Evolutionary conservation across 1,140 invertebrate genomes (phyloP), one percentile per base, ranked within the genome.

Genomic region (Ptiloglossa arizonensis): DNA sequence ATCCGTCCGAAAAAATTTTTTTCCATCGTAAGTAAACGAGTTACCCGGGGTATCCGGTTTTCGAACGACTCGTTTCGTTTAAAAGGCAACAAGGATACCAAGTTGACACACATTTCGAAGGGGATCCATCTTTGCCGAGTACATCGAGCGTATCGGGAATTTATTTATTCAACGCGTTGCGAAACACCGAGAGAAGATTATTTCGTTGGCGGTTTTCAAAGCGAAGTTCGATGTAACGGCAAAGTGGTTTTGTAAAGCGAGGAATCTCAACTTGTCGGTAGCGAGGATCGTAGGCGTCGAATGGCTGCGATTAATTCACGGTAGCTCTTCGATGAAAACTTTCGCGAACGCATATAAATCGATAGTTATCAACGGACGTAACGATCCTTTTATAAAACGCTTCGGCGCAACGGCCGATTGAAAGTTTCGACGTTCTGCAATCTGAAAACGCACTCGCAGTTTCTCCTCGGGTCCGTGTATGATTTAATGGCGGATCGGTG

Each of bases 401-500:
- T 71, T 72, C n/a, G 38, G 22, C 4, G 8, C 27, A 50, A 35
- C 13, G 9, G 15, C 6, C 57, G 27, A 50, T 29, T 29, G 62
- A 66, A 32, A 56, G 71, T 66, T 44, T 56, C 60, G 35, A 66
- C 71, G 35, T 54, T 32, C 24, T 44, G 50, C 27, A 24, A 67
- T 46, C 44, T 24, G 57, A 63, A 72, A 72, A 63, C 22, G 69
- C 60, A 22, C 54, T 59, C 69, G 29, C 15, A 17, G 29, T 74
- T 74, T 74, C 62, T 46, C 60, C n/a, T 54, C 24, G 71, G 35
- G 27, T n/a, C 27, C 48, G n/a, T 46, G 38, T 67, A 68, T 46
- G 62, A 75, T 75, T 75, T 75, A 67, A 75, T 67, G 72, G 63
- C 67, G 22, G 72, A 75, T 64, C 70, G 6, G 22, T 35, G 46